Evolutionary conservation across 2,113 vertebrate species (phyloP).

Genomic region (Mesoclemmys tuberculata): DNA sequence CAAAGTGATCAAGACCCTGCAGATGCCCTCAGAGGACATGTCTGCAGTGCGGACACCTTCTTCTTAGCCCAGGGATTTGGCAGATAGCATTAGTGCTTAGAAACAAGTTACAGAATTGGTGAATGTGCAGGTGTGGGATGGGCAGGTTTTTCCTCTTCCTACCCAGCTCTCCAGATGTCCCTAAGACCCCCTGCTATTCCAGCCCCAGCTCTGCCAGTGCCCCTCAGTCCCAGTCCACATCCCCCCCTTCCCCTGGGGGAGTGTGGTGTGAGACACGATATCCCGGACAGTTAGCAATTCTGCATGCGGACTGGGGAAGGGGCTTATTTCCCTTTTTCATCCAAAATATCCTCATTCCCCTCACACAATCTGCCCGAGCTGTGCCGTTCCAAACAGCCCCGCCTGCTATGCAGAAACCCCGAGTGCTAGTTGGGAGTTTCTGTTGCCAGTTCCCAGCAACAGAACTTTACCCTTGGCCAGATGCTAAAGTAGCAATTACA

Average conservation of each 20-base stretch:
- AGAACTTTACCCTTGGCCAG: not conserved
- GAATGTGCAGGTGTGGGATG: not conserved
- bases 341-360: not conserved
- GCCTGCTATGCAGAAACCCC: not conserved
- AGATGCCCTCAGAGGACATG: not conserved
- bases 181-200: no score
- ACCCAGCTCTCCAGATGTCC: no score
- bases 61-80: not conserved
- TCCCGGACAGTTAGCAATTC: not conserved
- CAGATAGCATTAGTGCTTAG: not conserved
- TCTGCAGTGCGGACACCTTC: no score
- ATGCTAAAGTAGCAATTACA: not conserved
- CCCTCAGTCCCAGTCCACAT: no score
- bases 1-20: not conserved
- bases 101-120: not conserved
- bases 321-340: not conserved
- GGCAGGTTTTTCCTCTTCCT: not conserved
- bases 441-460: not conserved
- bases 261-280: not conserved
- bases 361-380: not conserved
- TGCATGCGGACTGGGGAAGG: not conserved
- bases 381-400: not conserved
- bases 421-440: not conserved
- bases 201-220: no score
- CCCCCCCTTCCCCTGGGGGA: no score